A percentile compares a stretch with the other conserved stretches of the same genome.
Evolutionary conservation across 2,113 vertebrate genomes (phyloP).

Genomic region (Indicator maculatus): DNA sequence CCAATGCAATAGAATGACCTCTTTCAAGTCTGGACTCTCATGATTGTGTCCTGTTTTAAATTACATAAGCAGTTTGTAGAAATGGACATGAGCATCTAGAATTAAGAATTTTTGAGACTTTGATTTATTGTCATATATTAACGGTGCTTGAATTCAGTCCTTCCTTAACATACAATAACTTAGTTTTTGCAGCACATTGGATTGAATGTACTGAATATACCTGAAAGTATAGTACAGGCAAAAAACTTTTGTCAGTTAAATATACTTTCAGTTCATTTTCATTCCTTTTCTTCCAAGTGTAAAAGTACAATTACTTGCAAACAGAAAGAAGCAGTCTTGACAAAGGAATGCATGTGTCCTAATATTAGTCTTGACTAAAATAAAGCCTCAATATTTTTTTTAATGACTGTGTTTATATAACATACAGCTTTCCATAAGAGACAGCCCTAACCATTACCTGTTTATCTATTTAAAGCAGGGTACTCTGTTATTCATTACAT

Average conservation of each 20-base stretch:
- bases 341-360: slow-evolving; percentile 7
- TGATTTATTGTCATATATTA: neutral
- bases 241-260: neutral
- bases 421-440: slow-evolving; percentile 47
- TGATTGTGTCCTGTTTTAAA: neutral
- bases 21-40: neutral
- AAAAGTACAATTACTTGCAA: neutral
- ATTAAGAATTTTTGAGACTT: neutral
- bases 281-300: neutral
- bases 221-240: neutral
- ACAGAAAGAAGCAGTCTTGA: slow-evolving; percentile 8
- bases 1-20: neutral
- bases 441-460: slow-evolving; percentile 50
- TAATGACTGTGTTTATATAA: slow-evolving; percentile 43
- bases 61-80: neutral
- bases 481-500: slow-evolving; percentile 51
- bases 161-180: neutral
- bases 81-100: neutral
- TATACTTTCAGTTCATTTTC: neutral
- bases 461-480: slow-evolving; percentile 61
- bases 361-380: slow-evolving; percentile 46
- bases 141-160: neutral
- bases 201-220: neutral
- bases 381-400: slow-evolving; percentile 47
- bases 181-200: neutral